Evolutionary conservation across 2,797 vertebrate genomes (phyloP).

Genomic region (Gymnoscopelus microlampas): DNA sequence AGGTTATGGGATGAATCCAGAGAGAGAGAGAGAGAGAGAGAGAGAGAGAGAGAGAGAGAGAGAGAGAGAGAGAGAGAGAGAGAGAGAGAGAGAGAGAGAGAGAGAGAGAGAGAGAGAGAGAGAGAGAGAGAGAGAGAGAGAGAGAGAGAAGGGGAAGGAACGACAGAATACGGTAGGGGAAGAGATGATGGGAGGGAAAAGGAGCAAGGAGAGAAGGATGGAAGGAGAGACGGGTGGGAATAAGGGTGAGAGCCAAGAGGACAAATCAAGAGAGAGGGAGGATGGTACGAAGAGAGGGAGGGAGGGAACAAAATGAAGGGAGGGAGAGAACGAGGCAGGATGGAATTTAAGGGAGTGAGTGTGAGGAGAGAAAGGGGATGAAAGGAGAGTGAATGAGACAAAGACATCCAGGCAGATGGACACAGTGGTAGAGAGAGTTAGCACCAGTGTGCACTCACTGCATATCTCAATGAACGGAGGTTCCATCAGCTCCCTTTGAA

Average conservation of each 20-base stretch:
- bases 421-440: conserved; percentile 29
- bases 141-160: background rate
- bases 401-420: conserved; percentile 51
- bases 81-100: conserved; percentile 3
- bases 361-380: conserved; percentile 32
- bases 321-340: conserved; percentile 36
- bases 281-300: conserved; percentile 1
- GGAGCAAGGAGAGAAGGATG: background rate
- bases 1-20: conserved; percentile 36
- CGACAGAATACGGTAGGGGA: background rate
- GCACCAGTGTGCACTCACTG: background rate
- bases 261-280: background rate
- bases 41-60: background rate
- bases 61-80: background rate
- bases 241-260: background rate
- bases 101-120: conserved; percentile 18
- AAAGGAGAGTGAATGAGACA: conserved; percentile 48
- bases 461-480: background rate
- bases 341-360: conserved; percentile 64
- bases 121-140: background rate
- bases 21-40: conserved; percentile 23
- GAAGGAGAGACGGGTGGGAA: conserved; percentile 5
- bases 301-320: conserved; percentile 27
- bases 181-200: background rate
- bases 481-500: too few relatives aligned